Evolutionary conservation across 1,140 invertebrate species (phyloP).

Genomic region (Apis florea): DNA sequence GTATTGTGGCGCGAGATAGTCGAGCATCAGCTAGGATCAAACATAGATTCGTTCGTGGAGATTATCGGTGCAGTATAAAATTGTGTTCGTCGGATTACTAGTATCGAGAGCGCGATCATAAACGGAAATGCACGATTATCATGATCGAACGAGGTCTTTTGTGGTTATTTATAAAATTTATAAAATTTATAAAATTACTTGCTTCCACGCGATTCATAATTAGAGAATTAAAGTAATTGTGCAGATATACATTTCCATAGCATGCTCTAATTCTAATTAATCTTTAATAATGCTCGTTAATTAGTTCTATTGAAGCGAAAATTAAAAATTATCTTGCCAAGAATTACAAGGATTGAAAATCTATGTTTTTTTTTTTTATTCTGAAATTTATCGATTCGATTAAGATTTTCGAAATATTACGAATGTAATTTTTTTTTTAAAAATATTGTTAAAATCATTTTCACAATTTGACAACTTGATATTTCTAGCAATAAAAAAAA

Average conservation of each 20-base stretch:
- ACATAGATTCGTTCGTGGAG: neutral
- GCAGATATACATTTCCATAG: neutral
- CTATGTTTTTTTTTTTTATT: neutral
- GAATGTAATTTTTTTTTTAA: too few relatives aligned
- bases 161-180: slow-evolving; percentile 11
- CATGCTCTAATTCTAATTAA: neutral
- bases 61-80: neutral
- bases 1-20: neutral
- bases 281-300: neutral
- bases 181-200: slow-evolving; percentile 15
- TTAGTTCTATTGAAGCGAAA: neutral
- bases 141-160: neutral
- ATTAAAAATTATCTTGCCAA: too few relatives aligned
- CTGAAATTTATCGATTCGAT: too few relatives aligned
- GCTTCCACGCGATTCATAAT: neutral
- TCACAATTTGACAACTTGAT: neutral
- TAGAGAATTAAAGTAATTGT: neutral
- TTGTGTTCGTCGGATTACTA: neutral
- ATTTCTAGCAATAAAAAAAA: neutral
- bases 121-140: neutral
- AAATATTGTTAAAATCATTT: too few relatives aligned
- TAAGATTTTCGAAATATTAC: too few relatives aligned
- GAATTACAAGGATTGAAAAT: neutral
- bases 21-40: neutral
- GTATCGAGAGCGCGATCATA: neutral